A percentile compares a stretch with the other conserved stretches of the same genome.
Evolutionary conservation across 2,797 vertebrate species (phyloP).

Genomic region (Oceanodroma leucorhoa): DNA sequence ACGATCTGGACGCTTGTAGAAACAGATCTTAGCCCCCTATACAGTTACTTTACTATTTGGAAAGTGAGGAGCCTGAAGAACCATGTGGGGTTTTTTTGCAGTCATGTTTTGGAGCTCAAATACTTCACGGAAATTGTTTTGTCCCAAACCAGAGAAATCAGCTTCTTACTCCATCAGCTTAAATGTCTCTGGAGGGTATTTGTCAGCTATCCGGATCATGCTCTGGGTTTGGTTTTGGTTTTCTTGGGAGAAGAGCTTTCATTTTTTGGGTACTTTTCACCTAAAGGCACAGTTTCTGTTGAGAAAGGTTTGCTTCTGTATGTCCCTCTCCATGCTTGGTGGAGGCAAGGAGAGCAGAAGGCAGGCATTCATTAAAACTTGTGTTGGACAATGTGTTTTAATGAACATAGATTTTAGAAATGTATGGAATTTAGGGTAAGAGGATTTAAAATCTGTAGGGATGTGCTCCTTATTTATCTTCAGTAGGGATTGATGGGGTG

Average conservation of each 20-base stretch:
- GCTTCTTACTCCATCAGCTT: neutral
- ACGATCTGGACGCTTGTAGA: neutral
- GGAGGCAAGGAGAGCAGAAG: neutral
- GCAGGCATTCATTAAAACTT: neutral
- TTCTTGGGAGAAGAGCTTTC: neutral
- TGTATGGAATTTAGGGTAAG: neutral
- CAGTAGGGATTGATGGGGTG: neutral
- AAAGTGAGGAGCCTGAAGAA: neutral
- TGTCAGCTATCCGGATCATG: neutral
- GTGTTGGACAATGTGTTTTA: neutral
- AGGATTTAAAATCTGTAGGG: neutral
- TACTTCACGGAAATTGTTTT: neutral
- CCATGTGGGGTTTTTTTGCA: neutral
- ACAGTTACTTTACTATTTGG: neutral
- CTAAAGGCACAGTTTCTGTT: neutral
- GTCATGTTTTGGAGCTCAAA: neutral
- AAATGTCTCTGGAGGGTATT: neutral
- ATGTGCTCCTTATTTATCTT: neutral
- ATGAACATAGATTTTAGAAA: neutral
- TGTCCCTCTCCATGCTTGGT: neutral
- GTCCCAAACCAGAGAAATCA: neutral
- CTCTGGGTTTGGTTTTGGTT: neutral
- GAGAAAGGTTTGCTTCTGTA: neutral
- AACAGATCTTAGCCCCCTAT: neutral
- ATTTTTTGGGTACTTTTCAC: neutral